These are phyloP conservation scores for Thinocorus orbignyianus DNA, from an alignment of 2,113 vertebrate species.

Conservation along the genomic window DNA sequence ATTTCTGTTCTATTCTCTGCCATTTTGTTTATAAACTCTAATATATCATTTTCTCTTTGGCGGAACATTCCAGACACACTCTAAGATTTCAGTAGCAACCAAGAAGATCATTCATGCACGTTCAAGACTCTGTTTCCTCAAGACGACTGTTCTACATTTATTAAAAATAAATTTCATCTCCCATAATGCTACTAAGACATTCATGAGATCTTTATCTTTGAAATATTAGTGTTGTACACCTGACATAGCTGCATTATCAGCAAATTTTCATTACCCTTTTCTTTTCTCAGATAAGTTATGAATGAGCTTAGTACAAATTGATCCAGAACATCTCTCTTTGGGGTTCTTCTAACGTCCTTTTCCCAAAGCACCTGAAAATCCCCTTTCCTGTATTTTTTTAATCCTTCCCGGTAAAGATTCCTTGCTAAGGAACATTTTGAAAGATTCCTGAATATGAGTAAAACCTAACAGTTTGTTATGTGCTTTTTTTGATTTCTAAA, in stretches of 20 bases:
- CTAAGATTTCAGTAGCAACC: neutral
- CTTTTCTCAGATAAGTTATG: neutral
- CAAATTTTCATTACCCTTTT: neutral
- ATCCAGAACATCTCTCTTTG: neutral
- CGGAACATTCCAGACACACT: neutral
- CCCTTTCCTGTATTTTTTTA: neutral
- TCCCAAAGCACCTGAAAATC: slow-evolving; percentile 7
- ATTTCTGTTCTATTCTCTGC: neutral
- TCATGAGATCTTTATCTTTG: neutral
- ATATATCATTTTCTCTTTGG: neutral
- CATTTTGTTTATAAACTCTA: neutral
- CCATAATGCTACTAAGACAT: neutral
- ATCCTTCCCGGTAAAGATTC: neutral
- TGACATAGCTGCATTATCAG: neutral
- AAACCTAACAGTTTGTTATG: neutral
- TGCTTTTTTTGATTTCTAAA: neutral
- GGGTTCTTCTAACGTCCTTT: neutral
- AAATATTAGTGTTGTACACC: neutral
- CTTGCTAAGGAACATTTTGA: neutral
- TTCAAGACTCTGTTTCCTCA: neutral
- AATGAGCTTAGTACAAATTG: neutral
- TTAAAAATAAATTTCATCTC: neutral
- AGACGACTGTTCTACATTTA: neutral
- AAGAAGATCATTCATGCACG: neutral
- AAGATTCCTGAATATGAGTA: neutral